Evolutionary conservation across 2,888 invertebrate species (phyloP), one percentile per base, ranked within the genome.

Genomic region (Erebia palarica): DNA sequence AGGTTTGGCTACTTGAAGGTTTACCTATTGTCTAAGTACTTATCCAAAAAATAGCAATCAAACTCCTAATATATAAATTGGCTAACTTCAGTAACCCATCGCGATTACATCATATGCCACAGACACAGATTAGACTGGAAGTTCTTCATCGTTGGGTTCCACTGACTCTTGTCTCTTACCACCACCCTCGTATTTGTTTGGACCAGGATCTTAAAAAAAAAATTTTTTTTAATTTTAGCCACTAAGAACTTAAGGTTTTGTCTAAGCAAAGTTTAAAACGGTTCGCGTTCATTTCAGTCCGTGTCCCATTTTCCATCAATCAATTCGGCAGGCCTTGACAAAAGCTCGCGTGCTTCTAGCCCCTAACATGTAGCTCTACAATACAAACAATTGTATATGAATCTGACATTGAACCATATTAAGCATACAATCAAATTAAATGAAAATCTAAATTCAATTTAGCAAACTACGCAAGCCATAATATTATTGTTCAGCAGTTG

Each of bases 331-430:
- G 69, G 16, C 73, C 73, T 73, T 73, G 72, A 68, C 58, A 53
- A 69, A 44, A 63, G 53, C 65, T 74, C 55, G 74, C 74, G 70
- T 74, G 72, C 36, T 72, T 58, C 72, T 72, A 27, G 65, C 68
- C 65, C 65, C 58, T 72, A 49, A 63, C 65, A 65, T 61, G 51
- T 66, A 57, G 13, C 14, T 8, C 57, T 60, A 49, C 63, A 49
- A 63, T 49, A 63, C 49, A 63, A 63, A 74, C 69, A 72, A 57
- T 60, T 61, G 68, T 71, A 73, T 65, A 68, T 42, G 69, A 59
- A 65, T 72, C 65, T 68, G 71, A 65, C 70, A 65, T 65, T 70
- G 70, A 70, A 60, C 64, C 27, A 53, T 16, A 51, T 53, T 42
- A 63, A 27, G 18, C 60, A 47, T 60, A 61, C 21, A 27, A 65